Evolutionary conservation across 2,113 vertebrate genomes (phyloP).

Genomic region (Ardeotis arabs): DNA sequence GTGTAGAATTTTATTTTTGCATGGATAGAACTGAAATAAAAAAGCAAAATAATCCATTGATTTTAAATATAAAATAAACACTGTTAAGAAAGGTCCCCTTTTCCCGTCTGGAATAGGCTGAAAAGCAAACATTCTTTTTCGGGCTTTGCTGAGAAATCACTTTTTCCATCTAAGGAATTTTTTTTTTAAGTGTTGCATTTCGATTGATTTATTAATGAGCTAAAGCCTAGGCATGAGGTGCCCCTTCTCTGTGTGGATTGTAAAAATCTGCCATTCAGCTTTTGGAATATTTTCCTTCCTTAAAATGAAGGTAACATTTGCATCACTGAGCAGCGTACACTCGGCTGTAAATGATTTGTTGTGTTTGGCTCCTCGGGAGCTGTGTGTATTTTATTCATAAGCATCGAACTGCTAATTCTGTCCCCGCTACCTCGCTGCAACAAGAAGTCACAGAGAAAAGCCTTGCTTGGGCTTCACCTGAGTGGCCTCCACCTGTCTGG

Average conservation of each 20-base stretch:
- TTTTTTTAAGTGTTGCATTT: constrained; percentile 30
- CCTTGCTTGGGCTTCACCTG: neutral
- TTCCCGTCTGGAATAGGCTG: constrained; percentile 15
- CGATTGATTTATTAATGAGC: constrained; percentile 46
- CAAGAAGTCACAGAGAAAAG: neutral
- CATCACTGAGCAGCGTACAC: neutral
- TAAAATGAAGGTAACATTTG: neutral
- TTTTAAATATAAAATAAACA: constrained; percentile 65
- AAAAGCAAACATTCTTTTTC: constrained; percentile 42
- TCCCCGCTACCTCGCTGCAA: neutral
- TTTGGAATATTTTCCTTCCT: constrained; percentile 35
- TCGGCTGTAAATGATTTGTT: neutral
- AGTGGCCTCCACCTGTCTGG: neutral
- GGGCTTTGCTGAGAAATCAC: constrained; percentile 62
- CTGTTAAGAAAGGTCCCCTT: constrained; percentile 51
- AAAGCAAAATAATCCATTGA: constrained; percentile 51
- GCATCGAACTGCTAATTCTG: neutral
- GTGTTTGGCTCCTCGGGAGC: constrained; percentile 23
- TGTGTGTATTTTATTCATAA: constrained; percentile 24
- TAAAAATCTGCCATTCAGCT: neutral
- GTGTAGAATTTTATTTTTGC: constrained; percentile 53
- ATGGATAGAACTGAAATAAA: neutral
- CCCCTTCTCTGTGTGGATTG: neutral
- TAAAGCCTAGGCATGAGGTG: constrained; percentile 9
- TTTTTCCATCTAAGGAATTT: constrained; percentile 55